Conservation (phyloP, 2,797 vertebrate genomes). For the Malurus splendens region DNA sequence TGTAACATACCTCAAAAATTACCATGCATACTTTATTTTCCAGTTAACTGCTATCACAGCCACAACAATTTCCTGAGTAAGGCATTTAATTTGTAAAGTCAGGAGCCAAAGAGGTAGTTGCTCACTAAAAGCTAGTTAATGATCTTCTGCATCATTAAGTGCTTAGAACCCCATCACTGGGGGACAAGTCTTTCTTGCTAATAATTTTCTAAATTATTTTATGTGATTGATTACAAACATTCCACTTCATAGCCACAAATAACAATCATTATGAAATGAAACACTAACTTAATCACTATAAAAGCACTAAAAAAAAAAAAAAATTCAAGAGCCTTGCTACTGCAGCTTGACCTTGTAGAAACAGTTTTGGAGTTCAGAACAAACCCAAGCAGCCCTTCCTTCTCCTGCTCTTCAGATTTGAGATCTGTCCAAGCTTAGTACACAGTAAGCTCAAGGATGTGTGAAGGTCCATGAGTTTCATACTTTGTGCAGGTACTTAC, state of each 20-base stretch:
- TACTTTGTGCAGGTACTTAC: not conserved
- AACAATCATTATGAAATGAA: not conserved
- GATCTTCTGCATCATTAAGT: not conserved
- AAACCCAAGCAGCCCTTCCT: not conserved
- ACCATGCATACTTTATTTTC: not conserved
- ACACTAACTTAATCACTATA: not conserved
- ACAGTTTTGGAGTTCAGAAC: not conserved
- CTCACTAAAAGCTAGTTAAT: not conserved
- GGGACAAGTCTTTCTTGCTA: not conserved
- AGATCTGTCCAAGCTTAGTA: not conserved
- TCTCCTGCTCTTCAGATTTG: not conserved
- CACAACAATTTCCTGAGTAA: not conserved
- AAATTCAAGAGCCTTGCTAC: not conserved
- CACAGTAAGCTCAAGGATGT: not conserved
- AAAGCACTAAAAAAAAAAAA: not conserved
- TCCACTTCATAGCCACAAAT: not conserved
- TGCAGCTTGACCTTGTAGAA: not conserved
- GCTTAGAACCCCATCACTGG: not conserved
- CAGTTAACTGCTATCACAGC: not conserved
- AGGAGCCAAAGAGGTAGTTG: not conserved
- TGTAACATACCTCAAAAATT: not conserved
- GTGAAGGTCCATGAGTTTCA: not conserved
- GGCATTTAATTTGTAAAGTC: not conserved
- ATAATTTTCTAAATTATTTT: not conserved
- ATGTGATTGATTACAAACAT: not conserved